A percentile compares a stretch with the other conserved stretches of the same genome.
These are phyloP conservation scores for Thecophora atra DNA, from an alignment of 2,888 invertebrate genomes.

Conservation along the genomic window DNA sequence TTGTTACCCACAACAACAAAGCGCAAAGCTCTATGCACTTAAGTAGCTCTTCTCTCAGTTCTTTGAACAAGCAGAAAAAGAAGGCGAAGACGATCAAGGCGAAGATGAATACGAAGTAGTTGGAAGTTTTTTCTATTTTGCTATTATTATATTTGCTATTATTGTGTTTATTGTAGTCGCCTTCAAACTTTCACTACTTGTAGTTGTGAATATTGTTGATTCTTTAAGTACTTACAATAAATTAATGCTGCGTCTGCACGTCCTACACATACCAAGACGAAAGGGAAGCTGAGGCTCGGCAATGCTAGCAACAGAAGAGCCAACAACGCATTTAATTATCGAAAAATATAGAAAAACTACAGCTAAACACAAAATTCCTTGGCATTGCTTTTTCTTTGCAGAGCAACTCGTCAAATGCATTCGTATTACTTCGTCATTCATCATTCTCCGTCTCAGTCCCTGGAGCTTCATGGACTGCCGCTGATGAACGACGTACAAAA, in stretches of 20 bases:
- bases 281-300: no score
- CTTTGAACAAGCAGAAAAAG: background rate
- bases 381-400: background rate
- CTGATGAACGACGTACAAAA: background rate
- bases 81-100: no score
- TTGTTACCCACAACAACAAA: constrained; percentile 9
- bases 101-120: no score
- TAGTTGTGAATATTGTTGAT: constrained; percentile 22
- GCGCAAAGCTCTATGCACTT: constrained; percentile 3
- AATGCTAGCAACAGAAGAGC: background rate
- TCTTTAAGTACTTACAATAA: constrained; percentile 39
- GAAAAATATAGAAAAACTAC: no score
- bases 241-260: constrained; percentile 32
- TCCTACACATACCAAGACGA: no score
- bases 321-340: no score
- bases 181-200: no score
- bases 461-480: background rate
- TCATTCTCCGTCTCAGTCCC: constrained; percentile 5
- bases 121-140: no score
- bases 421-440: constrained; percentile 9
- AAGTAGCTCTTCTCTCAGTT: background rate
- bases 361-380: background rate
- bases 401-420: constrained; percentile 12
- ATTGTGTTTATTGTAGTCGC: no score
- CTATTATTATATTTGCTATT: no score